A percentile compares a stretch with the other conserved stretches of the same genome.
Evolutionary conservation across 1,140 invertebrate species (phyloP).

Genomic region (Grapholita molesta): DNA sequence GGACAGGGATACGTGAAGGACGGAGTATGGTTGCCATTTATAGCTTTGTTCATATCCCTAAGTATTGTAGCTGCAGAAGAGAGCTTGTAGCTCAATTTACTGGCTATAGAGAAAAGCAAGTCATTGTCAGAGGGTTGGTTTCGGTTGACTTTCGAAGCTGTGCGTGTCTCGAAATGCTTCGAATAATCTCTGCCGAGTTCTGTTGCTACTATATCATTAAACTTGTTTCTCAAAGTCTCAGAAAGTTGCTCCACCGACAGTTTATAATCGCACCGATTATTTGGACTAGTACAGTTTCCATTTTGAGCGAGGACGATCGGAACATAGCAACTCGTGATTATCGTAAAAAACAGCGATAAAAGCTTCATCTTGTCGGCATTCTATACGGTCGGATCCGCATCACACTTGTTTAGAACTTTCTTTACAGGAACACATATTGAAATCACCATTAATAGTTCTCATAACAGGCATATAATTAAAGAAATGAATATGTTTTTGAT

Average conservation of each 20-base stretch:
- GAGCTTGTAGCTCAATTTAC: constrained; percentile 62
- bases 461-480: background rate
- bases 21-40: constrained; percentile 50
- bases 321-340: constrained; percentile 32
- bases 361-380: constrained; percentile 64
- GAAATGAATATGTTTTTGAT: background rate
- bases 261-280: constrained; percentile 56
- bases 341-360: constrained; percentile 52
- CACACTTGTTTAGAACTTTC: constrained; percentile 32
- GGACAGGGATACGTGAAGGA: constrained; percentile 75
- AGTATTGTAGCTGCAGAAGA: constrained; percentile 62
- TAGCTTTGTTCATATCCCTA: constrained; percentile 58
- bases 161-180: constrained; percentile 56
- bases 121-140: constrained; percentile 51
- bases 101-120: constrained; percentile 49
- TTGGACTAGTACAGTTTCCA: constrained; percentile 55
- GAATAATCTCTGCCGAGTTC: constrained; percentile 65
- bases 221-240: constrained; percentile 55
- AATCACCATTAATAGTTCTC: background rate
- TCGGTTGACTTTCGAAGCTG: constrained; percentile 54
- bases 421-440: constrained; percentile 11
- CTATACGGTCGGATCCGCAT: constrained; percentile 38
- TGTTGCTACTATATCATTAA: constrained; percentile 58
- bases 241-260: constrained; percentile 52
- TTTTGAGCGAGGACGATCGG: constrained; percentile 42